A percentile compares a stretch with the other conserved stretches of the same genome.
phyloP scores from a whole-genome alignment of 2,113 vertebrate genomes.

The Promerops cafer region DNA sequence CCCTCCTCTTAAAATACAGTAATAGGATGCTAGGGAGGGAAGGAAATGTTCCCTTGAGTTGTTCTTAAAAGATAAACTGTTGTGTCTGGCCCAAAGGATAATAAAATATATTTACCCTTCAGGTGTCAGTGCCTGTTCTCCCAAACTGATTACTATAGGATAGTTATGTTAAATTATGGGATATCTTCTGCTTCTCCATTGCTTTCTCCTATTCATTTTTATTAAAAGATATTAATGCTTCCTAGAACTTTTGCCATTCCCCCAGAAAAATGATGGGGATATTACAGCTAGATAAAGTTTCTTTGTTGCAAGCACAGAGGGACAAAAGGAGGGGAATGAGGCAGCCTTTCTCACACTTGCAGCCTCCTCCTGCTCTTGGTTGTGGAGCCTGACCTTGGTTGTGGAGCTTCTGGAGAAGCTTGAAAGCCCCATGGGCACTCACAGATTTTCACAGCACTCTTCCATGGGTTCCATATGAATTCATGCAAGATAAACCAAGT shows the following conservation, averaged over 20 bases:
- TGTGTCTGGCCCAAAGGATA: not conserved
- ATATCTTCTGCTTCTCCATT: not conserved
- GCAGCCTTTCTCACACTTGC: not conserved
- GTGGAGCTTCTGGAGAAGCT: not conserved
- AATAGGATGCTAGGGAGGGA: constrained; percentile 13
- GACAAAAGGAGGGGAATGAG: not conserved
- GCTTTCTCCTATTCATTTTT: not conserved
- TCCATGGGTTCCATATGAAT: not conserved
- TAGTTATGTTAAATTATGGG: not conserved
- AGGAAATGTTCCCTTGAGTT: not conserved
- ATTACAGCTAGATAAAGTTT: not conserved
- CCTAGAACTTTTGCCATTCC: not conserved
- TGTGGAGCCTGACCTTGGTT: not conserved
- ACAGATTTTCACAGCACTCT: not conserved
- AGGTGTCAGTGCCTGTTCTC: not conserved
- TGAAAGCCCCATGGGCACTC: not conserved
- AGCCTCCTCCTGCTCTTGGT: not conserved
- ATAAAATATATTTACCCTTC: constrained; percentile 11
- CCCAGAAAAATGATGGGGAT: not conserved
- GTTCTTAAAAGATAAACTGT: constrained; percentile 6
- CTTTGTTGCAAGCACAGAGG: not conserved
- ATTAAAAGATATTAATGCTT: not conserved
- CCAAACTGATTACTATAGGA: not conserved
- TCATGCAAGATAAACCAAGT: not conserved
- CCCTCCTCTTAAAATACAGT: not conserved